Conservation (phyloP, 1,140 invertebrate genomes). For the Cyphomyrmex costatus region DNA sequence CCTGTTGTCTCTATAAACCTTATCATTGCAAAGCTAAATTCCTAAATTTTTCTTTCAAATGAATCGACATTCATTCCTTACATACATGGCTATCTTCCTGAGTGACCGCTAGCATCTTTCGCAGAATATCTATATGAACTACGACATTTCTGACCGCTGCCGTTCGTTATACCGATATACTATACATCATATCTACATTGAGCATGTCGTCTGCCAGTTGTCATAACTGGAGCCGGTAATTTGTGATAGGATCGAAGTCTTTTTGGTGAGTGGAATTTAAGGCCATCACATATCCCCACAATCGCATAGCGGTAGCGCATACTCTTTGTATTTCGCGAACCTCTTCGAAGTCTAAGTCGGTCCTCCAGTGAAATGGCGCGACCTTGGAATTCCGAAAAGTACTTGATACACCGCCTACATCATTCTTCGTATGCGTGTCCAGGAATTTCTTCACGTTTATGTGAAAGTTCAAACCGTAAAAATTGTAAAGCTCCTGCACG, state of each 20-base stretch:
- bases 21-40: slow-evolving; percentile 3
- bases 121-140: slow-evolving; percentile 60
- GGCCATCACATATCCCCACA: slow-evolving; percentile 92
- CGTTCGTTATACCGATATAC: slow-evolving; percentile 59
- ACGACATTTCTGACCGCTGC: slow-evolving; percentile 53
- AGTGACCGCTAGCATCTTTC: slow-evolving; percentile 54
- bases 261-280: slow-evolving; percentile 87
- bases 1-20: slow-evolving; percentile 41
- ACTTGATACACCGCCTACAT: slow-evolving; percentile 93
- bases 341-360: slow-evolving; percentile 90
- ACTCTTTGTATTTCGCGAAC: slow-evolving; percentile 89
- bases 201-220: slow-evolving; percentile 28
- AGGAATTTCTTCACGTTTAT: slow-evolving; percentile 91
- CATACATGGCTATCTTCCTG: slow-evolving; percentile 13
- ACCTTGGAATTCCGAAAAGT: slow-evolving; percentile 94
- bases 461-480: slow-evolving; percentile 92
- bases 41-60: background rate
- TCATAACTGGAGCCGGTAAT: slow-evolving; percentile 81
- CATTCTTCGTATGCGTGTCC: slow-evolving; percentile 92
- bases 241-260: slow-evolving; percentile 87
- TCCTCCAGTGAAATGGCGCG: slow-evolving; percentile 94
- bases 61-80: slow-evolving; percentile 38
- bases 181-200: slow-evolving; percentile 68
- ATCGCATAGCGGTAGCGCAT: slow-evolving; percentile 91
- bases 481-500: slow-evolving; percentile 91